Percentiles rank a stretch among this genome's conserved stretches.
Conservation (phyloP, 2,113 vertebrate genomes). For the Mesocricetus auratus region DNA sequence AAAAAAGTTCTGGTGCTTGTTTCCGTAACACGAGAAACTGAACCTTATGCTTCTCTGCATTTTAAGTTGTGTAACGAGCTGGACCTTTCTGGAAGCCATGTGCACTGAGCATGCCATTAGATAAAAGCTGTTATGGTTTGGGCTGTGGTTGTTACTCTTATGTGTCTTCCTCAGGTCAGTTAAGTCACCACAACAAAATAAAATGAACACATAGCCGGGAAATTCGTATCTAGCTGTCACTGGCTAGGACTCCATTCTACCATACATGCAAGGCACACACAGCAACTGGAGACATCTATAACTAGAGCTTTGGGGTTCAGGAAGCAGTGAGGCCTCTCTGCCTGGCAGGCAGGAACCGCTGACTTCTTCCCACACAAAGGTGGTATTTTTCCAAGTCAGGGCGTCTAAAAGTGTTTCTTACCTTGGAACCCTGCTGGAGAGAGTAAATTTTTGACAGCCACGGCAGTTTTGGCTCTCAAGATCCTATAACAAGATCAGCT, state of each 20-base stretch:
- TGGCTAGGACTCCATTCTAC: fast-evolving
- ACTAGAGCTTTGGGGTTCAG: background rate
- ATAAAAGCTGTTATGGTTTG: background rate
- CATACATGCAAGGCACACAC: background rate
- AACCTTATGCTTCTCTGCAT: background rate
- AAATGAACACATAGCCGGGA: background rate
- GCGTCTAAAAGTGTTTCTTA: background rate
- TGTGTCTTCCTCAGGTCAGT: background rate
- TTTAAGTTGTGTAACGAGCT: background rate
- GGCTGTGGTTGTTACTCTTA: background rate
- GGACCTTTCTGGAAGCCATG: background rate
- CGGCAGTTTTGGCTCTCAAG: background rate
- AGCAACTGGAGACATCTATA: fast-evolving
- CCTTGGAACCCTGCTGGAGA: background rate
- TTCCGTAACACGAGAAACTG: constrained; percentile 18
- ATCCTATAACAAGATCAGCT: background rate
- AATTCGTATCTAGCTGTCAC: background rate
- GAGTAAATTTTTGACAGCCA: background rate
- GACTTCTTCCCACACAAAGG: background rate
- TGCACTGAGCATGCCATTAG: background rate
- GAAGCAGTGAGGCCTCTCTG: background rate
- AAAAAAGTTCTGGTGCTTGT: background rate
- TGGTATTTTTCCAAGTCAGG: background rate
- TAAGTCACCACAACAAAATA: background rate
- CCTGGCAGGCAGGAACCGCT: background rate